Percentiles rank a stretch among this genome's conserved stretches.
Evolutionary conservation across 2,888 invertebrate species (phyloP).

Genomic region (Sussaba pulchella): DNA sequence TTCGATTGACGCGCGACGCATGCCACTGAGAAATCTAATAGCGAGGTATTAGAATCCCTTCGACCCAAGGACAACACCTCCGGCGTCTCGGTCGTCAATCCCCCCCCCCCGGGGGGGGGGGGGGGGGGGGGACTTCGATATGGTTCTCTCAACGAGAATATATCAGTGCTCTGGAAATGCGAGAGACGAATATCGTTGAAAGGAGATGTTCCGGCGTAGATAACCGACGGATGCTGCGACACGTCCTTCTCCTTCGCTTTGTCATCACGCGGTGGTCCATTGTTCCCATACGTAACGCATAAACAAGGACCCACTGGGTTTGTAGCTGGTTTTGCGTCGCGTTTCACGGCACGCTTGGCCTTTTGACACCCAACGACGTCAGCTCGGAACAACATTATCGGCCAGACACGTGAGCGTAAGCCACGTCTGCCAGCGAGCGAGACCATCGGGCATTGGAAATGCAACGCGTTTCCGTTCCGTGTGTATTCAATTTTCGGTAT

Average conservation of each 20-base stretch:
- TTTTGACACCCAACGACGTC: slow-evolving; percentile 40
- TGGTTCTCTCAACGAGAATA: slow-evolving; percentile 11
- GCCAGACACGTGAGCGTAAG: slow-evolving; percentile 57
- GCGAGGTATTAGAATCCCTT: background rate
- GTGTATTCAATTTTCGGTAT: slow-evolving; percentile 15
- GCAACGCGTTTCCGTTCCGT: slow-evolving; percentile 27
- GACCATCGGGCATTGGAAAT: slow-evolving; percentile 41
- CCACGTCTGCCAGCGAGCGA: slow-evolving; percentile 23
- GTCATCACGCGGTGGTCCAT: slow-evolving; percentile 51
- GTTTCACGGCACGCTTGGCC: slow-evolving; percentile 42
- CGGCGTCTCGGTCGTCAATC: too few species aligned
- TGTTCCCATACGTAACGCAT: slow-evolving; percentile 49
- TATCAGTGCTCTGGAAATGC: slow-evolving; percentile 10
- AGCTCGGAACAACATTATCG: slow-evolving; percentile 63
- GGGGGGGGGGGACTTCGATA: too few species aligned
- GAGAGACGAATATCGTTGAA: slow-evolving; percentile 48
- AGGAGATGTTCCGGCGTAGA: slow-evolving; percentile 41
- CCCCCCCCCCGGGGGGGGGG: too few species aligned
- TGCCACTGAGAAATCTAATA: slow-evolving; percentile 12
- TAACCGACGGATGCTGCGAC: slow-evolving; percentile 66
- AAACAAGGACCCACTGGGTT: slow-evolving; percentile 22
- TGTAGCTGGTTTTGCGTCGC: slow-evolving; percentile 37
- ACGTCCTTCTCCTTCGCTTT: slow-evolving; percentile 66
- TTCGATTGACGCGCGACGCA: background rate
- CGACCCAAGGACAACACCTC: slow-evolving; percentile 1